A percentile compares a stretch with the other conserved stretches of the same genome.
Evolutionary conservation across 2,113 vertebrate genomes (phyloP).

Genomic region (Ardeotis arabs): DNA sequence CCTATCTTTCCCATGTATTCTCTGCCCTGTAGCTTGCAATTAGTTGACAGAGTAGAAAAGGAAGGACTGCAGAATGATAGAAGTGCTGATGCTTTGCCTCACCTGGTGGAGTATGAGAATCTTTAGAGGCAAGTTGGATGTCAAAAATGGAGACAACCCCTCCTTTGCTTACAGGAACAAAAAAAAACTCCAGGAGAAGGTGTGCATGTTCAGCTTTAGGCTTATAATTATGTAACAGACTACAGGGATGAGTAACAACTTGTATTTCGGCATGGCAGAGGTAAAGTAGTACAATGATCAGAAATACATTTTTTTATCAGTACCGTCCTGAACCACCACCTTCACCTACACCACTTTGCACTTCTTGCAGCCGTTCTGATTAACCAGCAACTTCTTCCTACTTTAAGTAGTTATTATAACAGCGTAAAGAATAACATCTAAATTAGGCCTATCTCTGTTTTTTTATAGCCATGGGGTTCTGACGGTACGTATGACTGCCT

Average conservation of each 20-base stretch:
- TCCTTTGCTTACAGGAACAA: not conserved
- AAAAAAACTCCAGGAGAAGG: not conserved
- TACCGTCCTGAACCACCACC: not conserved
- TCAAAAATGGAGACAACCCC: not conserved
- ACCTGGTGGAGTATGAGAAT: not conserved
- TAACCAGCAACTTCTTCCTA: not conserved
- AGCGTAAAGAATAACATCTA: not conserved
- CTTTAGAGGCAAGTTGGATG: slow-evolving; percentile 7
- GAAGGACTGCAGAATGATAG: slow-evolving; percentile 48
- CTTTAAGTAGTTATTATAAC: not conserved
- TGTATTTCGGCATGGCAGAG: not conserved
- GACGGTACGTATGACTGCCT: not conserved
- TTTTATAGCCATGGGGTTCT: not conserved
- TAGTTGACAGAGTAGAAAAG: slow-evolving; percentile 61
- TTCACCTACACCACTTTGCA: not conserved
- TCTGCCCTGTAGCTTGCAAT: slow-evolving; percentile 64
- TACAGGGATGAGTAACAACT: not conserved
- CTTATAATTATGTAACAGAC: not conserved
- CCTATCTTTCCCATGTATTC: slow-evolving; percentile 47
- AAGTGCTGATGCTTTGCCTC: slow-evolving; percentile 24
- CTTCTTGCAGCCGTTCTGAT: not conserved
- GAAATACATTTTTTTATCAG: not conserved
- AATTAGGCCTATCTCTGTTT: not conserved
- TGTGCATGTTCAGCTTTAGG: not conserved
- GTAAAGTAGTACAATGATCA: not conserved